These are phyloP conservation scores for Notamacropus eugenii DNA, from an alignment of 2,797 vertebrate species.

Conservation along the genomic window DNA sequence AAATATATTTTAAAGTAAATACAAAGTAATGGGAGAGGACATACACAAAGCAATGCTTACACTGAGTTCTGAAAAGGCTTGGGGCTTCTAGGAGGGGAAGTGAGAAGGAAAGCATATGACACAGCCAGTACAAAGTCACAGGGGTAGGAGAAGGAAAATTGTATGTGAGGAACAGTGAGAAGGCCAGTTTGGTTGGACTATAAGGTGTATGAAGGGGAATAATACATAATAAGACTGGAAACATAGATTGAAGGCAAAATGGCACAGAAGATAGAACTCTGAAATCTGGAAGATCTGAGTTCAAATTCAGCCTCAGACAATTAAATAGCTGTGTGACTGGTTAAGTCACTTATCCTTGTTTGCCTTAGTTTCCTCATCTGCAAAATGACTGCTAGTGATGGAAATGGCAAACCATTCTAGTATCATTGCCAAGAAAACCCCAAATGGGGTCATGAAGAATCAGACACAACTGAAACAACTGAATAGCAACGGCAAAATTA, in stretches of 20 bases:
- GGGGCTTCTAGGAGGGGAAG: background rate
- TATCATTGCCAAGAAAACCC: background rate
- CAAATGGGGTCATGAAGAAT: background rate
- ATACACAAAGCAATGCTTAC: background rate
- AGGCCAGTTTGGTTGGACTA: background rate
- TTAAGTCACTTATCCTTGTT: background rate
- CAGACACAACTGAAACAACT: background rate
- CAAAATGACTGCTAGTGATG: background rate
- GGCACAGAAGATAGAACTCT: background rate
- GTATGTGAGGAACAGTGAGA: background rate
- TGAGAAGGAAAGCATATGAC: background rate
- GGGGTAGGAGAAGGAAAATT: background rate
- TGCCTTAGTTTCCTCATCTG: background rate
- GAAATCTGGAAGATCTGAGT: background rate
- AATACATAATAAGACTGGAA: background rate
- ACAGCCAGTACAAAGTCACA: background rate
- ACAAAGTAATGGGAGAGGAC: background rate
- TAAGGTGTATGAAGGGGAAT: background rate
- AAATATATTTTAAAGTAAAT: background rate
- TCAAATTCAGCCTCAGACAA: background rate
- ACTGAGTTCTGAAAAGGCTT: background rate
- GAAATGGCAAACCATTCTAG: background rate
- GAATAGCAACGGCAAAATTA: background rate
- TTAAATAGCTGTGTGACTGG: background rate
- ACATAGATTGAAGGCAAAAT: background rate